Evolutionary conservation across 2,113 vertebrate genomes (phyloP).

Genomic region (Eolophus roseicapilla): DNA sequence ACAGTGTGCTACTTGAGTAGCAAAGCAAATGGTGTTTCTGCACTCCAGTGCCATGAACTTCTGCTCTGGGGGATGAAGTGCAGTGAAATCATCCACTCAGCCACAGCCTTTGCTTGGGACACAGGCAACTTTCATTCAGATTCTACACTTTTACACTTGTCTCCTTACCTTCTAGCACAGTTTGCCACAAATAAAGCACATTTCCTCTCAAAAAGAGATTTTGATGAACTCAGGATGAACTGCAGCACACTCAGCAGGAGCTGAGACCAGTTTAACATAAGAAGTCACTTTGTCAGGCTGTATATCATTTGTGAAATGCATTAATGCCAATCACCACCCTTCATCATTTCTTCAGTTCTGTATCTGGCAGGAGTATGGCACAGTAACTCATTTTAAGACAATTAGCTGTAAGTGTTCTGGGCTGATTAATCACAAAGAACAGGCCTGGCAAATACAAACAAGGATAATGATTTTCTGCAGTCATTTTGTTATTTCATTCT

Average conservation of each 20-base stretch:
- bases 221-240: not conserved
- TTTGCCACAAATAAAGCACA: not conserved
- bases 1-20: not conserved
- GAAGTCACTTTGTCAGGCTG: not conserved
- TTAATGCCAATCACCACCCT: not conserved
- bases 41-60: not conserved
- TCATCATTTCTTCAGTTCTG: not conserved
- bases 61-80: not conserved
- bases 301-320: not conserved
- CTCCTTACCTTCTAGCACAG: not conserved
- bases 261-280: not conserved
- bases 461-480: not conserved
- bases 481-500: not conserved
- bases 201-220: not conserved
- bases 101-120: not conserved
- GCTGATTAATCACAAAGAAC: not conserved
- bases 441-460: not conserved
- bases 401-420: not conserved
- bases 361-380: not conserved
- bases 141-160: not conserved
- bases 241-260: not conserved
- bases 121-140: not conserved
- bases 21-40: not conserved
- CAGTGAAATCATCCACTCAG: not conserved
- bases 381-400: not conserved